A percentile compares a stretch with the other conserved stretches of the same genome.
Conservation (phyloP, 2,888 invertebrate genomes). For the Falcaria lacertinaria region DNA sequence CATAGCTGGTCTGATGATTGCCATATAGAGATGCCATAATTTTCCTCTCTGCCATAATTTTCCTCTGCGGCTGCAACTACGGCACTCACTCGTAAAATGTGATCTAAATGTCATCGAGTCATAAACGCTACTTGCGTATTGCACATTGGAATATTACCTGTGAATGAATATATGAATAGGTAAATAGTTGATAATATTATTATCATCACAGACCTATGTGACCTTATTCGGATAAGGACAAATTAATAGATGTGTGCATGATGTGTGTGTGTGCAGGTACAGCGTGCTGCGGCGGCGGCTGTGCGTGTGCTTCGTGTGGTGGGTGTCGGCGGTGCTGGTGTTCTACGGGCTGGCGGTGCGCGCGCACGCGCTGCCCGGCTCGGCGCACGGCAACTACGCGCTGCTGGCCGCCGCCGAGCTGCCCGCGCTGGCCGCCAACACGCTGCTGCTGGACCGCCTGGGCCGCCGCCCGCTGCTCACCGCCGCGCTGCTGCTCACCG, state of each 20-base stretch:
- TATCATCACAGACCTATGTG: no score
- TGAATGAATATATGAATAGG: no score
- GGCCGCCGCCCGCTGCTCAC: slow-evolving; percentile 63
- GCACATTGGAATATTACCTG: no score
- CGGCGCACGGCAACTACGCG: slow-evolving; percentile 59
- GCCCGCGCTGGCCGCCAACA: slow-evolving; percentile 60
- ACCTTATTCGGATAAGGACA: no score
- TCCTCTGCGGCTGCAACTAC: no score
- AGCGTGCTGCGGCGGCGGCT: slow-evolving; percentile 56
- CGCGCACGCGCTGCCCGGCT: slow-evolving; percentile 57
- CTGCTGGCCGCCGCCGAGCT: slow-evolving; percentile 63
- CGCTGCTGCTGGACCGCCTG: slow-evolving; percentile 61
- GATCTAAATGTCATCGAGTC: no score
- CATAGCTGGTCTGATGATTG: no score
- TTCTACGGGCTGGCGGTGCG: slow-evolving; percentile 70
- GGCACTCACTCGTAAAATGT: no score
- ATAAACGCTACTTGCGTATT: no score
- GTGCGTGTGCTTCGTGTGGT: slow-evolving; percentile 65
- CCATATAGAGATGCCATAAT: no score
- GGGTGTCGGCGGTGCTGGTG: slow-evolving; percentile 68
- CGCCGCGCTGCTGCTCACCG: slow-evolving; percentile 58
- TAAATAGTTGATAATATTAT: no score
- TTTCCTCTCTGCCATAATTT: no score
- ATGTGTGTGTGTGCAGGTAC: slow-evolving; percentile 35
- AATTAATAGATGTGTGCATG: neutral